Evolutionary conservation across 2,797 vertebrate genomes (phyloP).

Genomic region (Petrocephalus schoutedeni): DNA sequence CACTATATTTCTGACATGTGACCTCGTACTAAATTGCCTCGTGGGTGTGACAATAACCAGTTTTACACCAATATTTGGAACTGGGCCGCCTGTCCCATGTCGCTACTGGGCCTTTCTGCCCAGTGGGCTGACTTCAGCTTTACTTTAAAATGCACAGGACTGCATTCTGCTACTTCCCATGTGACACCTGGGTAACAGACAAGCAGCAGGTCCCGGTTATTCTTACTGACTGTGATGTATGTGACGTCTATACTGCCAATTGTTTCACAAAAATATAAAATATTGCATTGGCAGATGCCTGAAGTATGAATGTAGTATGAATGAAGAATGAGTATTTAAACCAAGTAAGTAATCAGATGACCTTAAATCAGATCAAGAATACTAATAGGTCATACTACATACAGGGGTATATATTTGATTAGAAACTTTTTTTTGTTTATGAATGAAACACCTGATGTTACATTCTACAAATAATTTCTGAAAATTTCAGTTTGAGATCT

Average conservation of each 20-base stretch:
- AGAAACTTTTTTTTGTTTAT: background rate
- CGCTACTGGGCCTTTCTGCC: background rate
- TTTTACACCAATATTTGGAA: background rate
- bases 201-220: background rate
- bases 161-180: background rate
- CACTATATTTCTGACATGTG: background rate
- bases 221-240: background rate
- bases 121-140: background rate
- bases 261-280: background rate
- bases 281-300: background rate
- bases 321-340: no score
- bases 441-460: background rate
- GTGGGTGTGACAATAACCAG: background rate
- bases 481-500: background rate
- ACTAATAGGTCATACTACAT: background rate
- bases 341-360: background rate
- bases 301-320: no score
- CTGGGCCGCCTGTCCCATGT: background rate
- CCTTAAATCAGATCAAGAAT: background rate
- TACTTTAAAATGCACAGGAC: background rate
- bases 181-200: background rate
- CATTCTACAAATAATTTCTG: background rate
- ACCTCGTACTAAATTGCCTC: background rate
- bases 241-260: background rate
- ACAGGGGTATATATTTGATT: background rate